Evolutionary conservation across 2,797 vertebrate genomes (phyloP).

Genomic region (Rhinoraja longicauda): DNA sequence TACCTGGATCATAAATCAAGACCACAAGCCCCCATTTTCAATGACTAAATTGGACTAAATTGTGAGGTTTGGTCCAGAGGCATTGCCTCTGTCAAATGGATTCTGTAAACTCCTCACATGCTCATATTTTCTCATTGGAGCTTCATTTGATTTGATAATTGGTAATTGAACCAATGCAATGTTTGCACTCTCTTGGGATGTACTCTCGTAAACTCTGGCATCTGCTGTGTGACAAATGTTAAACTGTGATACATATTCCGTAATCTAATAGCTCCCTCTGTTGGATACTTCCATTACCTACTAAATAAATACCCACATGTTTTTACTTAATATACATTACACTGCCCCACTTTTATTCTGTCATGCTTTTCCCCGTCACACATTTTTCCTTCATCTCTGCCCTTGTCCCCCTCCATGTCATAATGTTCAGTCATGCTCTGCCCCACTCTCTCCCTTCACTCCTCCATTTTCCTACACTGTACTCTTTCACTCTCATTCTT

Average conservation of each 20-base stretch:
- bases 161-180: background rate
- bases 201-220: background rate
- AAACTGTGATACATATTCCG: background rate
- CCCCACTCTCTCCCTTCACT: too few relatives aligned
- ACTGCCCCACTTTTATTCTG: too few relatives aligned
- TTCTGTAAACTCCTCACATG: background rate
- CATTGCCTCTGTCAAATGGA: background rate
- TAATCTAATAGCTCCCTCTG: conserved; percentile 17
- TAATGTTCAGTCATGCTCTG: too few relatives aligned
- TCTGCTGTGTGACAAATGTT: background rate
- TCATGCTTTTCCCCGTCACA: too few relatives aligned
- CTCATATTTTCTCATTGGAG: background rate
- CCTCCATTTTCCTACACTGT: too few relatives aligned
- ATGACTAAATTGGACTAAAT: background rate
- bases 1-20: background rate
- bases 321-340: background rate
- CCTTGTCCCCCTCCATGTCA: too few relatives aligned
- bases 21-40: too few relatives aligned
- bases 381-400: too few relatives aligned
- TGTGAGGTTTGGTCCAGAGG: background rate
- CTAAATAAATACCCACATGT: background rate
- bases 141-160: background rate
- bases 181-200: background rate
- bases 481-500: too few relatives aligned
- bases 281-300: background rate